Evolutionary conservation across 2,888 invertebrate genomes (phyloP), one percentile per base, ranked within the genome.

Genomic region (Pasiphila rectangulata): DNA sequence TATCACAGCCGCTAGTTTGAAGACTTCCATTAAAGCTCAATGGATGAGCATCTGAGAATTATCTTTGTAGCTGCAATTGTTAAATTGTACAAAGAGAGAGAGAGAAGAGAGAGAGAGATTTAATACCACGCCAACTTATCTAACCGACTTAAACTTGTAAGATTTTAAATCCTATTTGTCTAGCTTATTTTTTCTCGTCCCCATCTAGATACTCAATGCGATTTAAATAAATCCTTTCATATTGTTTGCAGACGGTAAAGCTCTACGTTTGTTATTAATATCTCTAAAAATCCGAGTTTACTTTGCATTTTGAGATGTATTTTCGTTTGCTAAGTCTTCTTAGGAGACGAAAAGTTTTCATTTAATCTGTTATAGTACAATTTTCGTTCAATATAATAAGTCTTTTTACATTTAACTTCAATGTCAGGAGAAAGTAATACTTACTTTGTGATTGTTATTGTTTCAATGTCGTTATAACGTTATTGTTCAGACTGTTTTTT

Each of bases 41-140:
- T 69, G 61, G 67, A 67, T 71, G 64, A 47, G 48, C 39, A 42
- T 57, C 51, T 46, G 56, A 60, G 69, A 62, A 66, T 75, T 69
- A 75, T 74, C 66, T 67, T 57, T 59, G 59, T 58, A 65, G 66
- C 64, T 72, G 68, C 73, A 67, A 63, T 74, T 73, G 72, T 70
- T 73, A 79, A 79, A 81, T 81, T 80, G 75, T 72, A 75, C 79
- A 82, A 81, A 82, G 81, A 72, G 71, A 67, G 66, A 73, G n/a
- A n/a, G n/a, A n/a, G n/a, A n/a, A n/a, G n/a, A n/a, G n/a, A n/a
- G n/a, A n/a, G n/a, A n/a, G n/a, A n/a, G n/a, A 77, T 71, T 75
- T 77, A 79, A 80, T 72, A 69, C 69, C 63, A 59, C 59, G 56
- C 60, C 56, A 69, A 72, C 71, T 75, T 71, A 68, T 61, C 59